phyloP scores from a whole-genome alignment of 2,888 invertebrate genomes.

The Drosophila gaucha region DNA sequence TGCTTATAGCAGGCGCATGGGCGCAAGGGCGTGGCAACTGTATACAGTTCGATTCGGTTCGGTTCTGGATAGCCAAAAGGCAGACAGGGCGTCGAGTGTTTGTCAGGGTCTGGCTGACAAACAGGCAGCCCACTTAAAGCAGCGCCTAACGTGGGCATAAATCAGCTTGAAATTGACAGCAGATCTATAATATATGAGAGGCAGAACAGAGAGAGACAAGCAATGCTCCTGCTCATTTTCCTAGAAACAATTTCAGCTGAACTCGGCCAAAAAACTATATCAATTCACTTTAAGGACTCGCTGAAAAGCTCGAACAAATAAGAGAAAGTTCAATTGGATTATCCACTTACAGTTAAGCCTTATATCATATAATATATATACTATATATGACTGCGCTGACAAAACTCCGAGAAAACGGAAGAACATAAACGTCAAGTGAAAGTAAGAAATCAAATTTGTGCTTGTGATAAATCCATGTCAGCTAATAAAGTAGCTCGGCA shows the following conservation, averaged over 20 bases:
- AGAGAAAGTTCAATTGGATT: background rate
- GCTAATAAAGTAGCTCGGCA: slow-evolving; percentile 8
- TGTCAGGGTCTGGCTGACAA: slow-evolving; percentile 35
- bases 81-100: slow-evolving; percentile 22
- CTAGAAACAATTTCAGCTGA: no score
- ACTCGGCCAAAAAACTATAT: no score
- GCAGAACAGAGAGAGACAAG: no score
- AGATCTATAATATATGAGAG: background rate
- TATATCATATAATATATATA: background rate
- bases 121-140: background rate
- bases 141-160: background rate
- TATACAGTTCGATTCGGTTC: background rate
- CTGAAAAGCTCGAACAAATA: background rate
- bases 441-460: slow-evolving; percentile 6
- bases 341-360: background rate
- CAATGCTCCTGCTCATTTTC: no score
- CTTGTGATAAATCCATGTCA: background rate
- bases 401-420: background rate
- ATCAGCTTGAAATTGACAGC: slow-evolving; percentile 1
- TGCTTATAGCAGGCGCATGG: slow-evolving; percentile 6
- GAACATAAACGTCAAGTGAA: background rate
- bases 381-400: background rate
- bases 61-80: slow-evolving; percentile 15
- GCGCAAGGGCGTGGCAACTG: slow-evolving; percentile 43
- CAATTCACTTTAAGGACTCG: no score